Evolutionary conservation across 2,888 invertebrate species (phyloP).

Genomic region (Xestia rhomboidea): DNA sequence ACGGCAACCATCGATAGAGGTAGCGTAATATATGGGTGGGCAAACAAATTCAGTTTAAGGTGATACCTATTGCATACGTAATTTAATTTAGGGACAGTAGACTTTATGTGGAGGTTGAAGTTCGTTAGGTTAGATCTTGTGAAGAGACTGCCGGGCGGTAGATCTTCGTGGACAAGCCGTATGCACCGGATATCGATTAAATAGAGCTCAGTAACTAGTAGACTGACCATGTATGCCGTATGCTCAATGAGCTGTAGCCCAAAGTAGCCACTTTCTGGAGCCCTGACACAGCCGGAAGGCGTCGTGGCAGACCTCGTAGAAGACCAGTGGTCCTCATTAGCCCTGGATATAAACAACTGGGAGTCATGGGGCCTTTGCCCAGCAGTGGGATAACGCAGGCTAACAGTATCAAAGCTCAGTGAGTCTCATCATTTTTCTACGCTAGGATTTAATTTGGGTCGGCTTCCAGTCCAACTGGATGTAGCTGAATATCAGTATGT

Average conservation of each 20-base stretch:
- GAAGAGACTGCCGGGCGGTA: too few species aligned
- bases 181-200: not conserved
- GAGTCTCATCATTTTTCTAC: not conserved
- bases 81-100: slow-evolving; percentile 34
- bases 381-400: too few species aligned
- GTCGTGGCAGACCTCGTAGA: too few species aligned
- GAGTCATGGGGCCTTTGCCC: too few species aligned
- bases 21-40: slow-evolving; percentile 28
- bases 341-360: too few species aligned
- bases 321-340: too few species aligned
- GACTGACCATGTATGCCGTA: too few species aligned
- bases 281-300: too few species aligned
- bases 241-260: too few species aligned
- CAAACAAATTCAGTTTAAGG: slow-evolving; percentile 48
- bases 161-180: not conserved
- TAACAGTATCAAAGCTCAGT: not conserved
- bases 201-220: not conserved
- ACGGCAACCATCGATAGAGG: slow-evolving; percentile 59
- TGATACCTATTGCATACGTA: slow-evolving; percentile 34
- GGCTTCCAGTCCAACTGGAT: too few species aligned
- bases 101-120: slow-evolving; percentile 1
- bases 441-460: too few species aligned
- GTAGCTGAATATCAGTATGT: not conserved
- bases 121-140: not conserved
- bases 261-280: too few species aligned